Evolutionary conservation across 30 jellyfish, hydroid and myxozoan genomes (phyloP), one percentile per base, ranked within the genome.

Genomic region (Rhopilema esculentum): DNA sequence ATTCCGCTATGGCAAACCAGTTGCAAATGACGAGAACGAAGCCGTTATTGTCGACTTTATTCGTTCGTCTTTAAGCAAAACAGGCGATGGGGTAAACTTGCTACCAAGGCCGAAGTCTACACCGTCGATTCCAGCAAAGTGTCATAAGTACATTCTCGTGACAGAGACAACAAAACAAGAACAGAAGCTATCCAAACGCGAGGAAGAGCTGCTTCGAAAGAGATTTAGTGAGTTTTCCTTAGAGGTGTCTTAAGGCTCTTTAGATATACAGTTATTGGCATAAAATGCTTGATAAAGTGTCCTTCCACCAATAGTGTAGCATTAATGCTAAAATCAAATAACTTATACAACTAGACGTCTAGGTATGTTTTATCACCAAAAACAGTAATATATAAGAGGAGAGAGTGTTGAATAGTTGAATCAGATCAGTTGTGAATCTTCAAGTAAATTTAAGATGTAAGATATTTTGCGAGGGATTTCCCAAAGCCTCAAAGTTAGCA

Each of bases 61-160:
- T 20, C 84, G 76, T 66, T 67, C 88, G 51, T 79, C 87, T 9
- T 32, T 72, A 8, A 50, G n/a, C 86, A 88, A 80, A 80, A 62
- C 72, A 49, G 25, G 85, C 18, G 87, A 80, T 7, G 78, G 63
- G 17, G 86, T 88, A 15, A 57, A 57, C 23, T 69, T 88, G 50
- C 84, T 88, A 83, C 97, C 97, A 48, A 80, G 84, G 72, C 87
- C 84, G 0, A 79, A 88, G 49, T 72, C 97, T 6, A 75, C 77
- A 26, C 83, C 91, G n/a, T 88, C 97, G 1, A 88, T 88, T 1
- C 97, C 97, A 15, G 83, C 97, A 8, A 88, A 88, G 66, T 88
- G 91, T 28, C 88, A 72, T 16, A 70, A 80, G 16, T 88, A 40
- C 66, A 52, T 88, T 28, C 71, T 88, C 9, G 88, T 88, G 49